Evolutionary conservation across 2,113 vertebrate genomes (phyloP).

Genomic region (Oncorhynchus tshawytscha): DNA sequence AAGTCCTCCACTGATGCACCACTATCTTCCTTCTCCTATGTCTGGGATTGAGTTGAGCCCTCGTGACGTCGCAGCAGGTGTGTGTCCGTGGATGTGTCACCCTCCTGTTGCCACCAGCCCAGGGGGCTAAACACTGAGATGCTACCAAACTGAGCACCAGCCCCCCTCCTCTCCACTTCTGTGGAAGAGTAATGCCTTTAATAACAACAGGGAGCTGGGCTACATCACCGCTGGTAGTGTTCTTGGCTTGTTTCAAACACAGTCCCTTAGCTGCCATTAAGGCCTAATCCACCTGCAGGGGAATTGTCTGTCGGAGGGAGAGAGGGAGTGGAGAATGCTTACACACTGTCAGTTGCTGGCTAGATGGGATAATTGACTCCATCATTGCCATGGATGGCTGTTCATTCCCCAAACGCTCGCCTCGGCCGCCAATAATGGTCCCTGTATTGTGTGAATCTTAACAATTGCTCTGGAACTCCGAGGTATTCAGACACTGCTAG

Average conservation of each 20-base stretch:
- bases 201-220: constrained; percentile 23
- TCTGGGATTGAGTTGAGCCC: constrained; percentile 40
- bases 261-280: constrained; percentile 25
- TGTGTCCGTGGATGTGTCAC: constrained; percentile 35
- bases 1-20: constrained; percentile 23
- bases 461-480: background rate
- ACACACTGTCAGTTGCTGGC: constrained; percentile 4
- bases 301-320: constrained; percentile 16
- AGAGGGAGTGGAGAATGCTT: background rate
- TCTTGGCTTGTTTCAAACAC: constrained; percentile 8
- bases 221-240: background rate
- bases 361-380: constrained; percentile 11
- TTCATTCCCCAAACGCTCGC: constrained; percentile 13
- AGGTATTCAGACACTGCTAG: background rate
- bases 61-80: constrained; percentile 38
- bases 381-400: constrained; percentile 13
- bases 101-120: constrained; percentile 40
- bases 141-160: constrained; percentile 13
- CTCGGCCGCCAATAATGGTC: background rate
- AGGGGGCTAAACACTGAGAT: constrained; percentile 25
- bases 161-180: constrained; percentile 1
- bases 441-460: background rate
- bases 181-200: constrained; percentile 30
- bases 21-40: background rate
- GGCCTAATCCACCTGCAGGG: constrained; percentile 11